phyloP scores from a whole-genome alignment of 2,888 invertebrate species.

The Trachelus tabidus region DNA sequence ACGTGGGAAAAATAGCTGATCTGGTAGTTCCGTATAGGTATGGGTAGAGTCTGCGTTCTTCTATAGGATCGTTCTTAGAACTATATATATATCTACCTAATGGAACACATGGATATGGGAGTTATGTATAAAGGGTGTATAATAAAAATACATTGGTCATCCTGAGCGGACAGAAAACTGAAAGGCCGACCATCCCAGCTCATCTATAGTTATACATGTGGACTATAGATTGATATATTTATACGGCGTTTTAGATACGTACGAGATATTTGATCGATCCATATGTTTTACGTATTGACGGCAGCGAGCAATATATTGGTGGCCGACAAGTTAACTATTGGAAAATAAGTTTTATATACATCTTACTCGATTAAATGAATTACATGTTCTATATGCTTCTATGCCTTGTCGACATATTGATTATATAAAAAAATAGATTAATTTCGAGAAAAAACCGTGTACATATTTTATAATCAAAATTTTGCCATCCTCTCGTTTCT shows the following conservation, averaged over 20 bases:
- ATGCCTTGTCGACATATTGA: not conserved
- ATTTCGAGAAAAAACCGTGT: not conserved
- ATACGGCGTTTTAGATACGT: not conserved
- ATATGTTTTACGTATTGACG: not conserved
- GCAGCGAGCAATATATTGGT: not conserved
- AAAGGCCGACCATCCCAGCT: not conserved
- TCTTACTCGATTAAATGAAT: not conserved
- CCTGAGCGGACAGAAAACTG: not conserved
- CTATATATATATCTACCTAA: not conserved
- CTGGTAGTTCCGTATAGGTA: conserved; percentile 1
- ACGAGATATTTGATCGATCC: not conserved
- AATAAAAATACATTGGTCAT: not conserved
- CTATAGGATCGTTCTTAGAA: not conserved
- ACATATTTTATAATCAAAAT: not conserved
- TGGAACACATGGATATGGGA: not conserved
- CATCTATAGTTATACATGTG: not conserved
- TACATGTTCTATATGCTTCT: not conserved
- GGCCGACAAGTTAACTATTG: not conserved
- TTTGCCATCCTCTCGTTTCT: not conserved
- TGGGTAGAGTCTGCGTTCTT: not conserved
- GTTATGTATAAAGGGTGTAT: not conserved
- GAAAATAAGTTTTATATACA: not conserved
- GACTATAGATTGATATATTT: not conserved
- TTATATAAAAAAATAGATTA: not conserved
- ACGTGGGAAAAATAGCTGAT: conserved; percentile 21